Percentiles rank a stretch among this genome's conserved stretches.
Evolutionary conservation across 2,888 invertebrate genomes (phyloP).

Genomic region (Microchrysa polita): DNA sequence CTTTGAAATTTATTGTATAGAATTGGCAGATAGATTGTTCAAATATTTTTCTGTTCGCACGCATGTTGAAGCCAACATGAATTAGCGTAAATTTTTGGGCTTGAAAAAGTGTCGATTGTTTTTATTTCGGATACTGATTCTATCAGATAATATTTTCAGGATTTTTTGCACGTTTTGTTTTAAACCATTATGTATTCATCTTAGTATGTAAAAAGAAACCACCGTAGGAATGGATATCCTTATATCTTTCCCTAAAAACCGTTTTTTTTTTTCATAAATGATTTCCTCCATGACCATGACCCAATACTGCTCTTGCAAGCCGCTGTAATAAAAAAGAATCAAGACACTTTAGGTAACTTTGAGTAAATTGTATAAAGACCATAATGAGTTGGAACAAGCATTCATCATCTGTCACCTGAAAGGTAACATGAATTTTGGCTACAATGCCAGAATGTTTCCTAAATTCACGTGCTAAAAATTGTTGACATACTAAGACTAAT

Average conservation of each 20-base stretch:
- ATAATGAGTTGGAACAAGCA: not conserved
- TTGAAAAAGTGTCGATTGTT: not conserved
- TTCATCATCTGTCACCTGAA: slow-evolving; percentile 46
- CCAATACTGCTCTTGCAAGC: too few relatives aligned
- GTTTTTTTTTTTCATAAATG: too few relatives aligned
- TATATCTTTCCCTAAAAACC: too few relatives aligned
- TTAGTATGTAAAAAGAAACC: too few relatives aligned
- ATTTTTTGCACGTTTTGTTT: too few relatives aligned
- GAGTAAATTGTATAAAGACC: too few relatives aligned
- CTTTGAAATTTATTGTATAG: not conserved
- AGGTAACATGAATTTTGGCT: slow-evolving; percentile 44
- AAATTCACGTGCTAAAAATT: slow-evolving; percentile 34
- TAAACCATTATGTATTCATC: too few relatives aligned
- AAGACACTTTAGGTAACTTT: not conserved
- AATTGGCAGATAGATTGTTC: slow-evolving; percentile 31
- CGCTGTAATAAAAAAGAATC: not conserved
- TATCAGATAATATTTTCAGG: too few relatives aligned
- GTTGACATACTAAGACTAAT: slow-evolving; percentile 23
- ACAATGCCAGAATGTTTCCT: slow-evolving; percentile 18
- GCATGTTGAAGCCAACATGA: not conserved
- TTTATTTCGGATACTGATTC: too few relatives aligned
- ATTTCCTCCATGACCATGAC: too few relatives aligned
- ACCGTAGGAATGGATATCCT: too few relatives aligned
- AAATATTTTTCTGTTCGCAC: slow-evolving; percentile 9
- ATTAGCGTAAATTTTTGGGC: slow-evolving; percentile 6